These are phyloP conservation scores for Caranx ignobilis DNA, from an alignment of 2,113 vertebrate species.

Conservation along the genomic window DNA sequence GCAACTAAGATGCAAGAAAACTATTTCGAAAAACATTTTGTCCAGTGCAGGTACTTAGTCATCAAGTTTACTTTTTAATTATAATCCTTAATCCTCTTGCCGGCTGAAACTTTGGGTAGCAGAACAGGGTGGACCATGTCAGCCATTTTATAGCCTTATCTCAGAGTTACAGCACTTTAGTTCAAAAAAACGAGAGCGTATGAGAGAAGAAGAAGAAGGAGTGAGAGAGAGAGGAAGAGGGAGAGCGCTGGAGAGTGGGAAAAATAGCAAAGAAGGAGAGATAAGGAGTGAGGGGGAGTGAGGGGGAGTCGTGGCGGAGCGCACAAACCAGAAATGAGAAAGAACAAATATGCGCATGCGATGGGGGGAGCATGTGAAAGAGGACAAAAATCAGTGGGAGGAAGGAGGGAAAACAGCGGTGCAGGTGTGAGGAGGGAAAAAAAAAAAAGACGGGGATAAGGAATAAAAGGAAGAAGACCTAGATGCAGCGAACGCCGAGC, in stretches of 20 bases:
- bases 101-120: constrained; percentile 69
- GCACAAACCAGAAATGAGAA: constrained; percentile 59
- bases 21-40: constrained; percentile 50
- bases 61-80: constrained; percentile 83
- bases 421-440: constrained; percentile 19
- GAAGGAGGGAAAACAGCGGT: constrained; percentile 3
- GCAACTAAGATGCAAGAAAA: constrained; percentile 35
- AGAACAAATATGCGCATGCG: constrained; percentile 52
- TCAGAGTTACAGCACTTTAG: constrained; percentile 77
- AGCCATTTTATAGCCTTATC: constrained; percentile 81
- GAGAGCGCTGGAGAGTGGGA: constrained; percentile 44
- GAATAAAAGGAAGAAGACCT: constrained; percentile 24
- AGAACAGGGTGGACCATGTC: constrained; percentile 76
- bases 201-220: constrained; percentile 34
- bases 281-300: constrained; percentile 56
- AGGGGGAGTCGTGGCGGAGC: constrained; percentile 36
- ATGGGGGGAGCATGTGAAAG: constrained; percentile 7
- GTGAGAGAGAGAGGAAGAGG: constrained; percentile 32
- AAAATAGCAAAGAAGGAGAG: constrained; percentile 61
- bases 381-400: constrained; percentile 37
- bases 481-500: not conserved
- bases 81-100: constrained; percentile 78
- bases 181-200: constrained; percentile 67
- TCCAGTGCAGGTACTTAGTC: constrained; percentile 75
- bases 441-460: constrained; percentile 7